Percentiles rank a stretch among this genome's conserved stretches.
Evolutionary conservation across 2,113 vertebrate genomes (phyloP).

Genomic region (Alaudala cheleensis): DNA sequence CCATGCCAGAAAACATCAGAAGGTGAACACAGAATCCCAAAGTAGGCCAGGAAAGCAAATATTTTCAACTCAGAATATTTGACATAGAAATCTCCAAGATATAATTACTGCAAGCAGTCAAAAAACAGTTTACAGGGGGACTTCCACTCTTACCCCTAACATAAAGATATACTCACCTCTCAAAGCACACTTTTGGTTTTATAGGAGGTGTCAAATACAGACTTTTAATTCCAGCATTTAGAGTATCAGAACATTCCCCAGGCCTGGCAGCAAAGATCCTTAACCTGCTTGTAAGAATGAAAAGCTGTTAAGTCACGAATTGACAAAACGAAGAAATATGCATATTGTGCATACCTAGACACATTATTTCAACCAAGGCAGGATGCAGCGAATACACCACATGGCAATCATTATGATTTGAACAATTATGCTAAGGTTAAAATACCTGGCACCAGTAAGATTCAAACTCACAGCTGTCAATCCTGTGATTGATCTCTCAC

Average conservation of each 20-base stretch:
- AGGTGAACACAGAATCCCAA: neutral
- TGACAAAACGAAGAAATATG: neutral
- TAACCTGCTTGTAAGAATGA: neutral
- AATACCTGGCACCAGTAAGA: neutral
- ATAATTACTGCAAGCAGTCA: neutral
- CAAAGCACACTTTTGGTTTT: neutral
- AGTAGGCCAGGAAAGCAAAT: neutral
- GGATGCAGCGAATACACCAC: neutral
- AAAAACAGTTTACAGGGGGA: neutral
- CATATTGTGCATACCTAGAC: neutral
- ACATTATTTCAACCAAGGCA: neutral
- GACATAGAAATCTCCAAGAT: neutral
- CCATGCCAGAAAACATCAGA: neutral
- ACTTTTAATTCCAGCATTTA: neutral
- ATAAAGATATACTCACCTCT: slow-evolving; percentile 34
- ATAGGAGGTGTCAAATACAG: neutral
- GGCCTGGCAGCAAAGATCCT: neutral
- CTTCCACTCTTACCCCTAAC: neutral
- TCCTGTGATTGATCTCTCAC: neutral
- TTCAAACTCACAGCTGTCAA: neutral
- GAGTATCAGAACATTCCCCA: neutral
- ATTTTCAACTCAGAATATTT: neutral
- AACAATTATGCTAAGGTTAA: neutral
- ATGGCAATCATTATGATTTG: neutral
- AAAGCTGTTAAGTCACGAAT: neutral